Evolutionary conservation across 2,113 vertebrate genomes (phyloP).

Genomic region (Hypanus sabinus): DNA sequence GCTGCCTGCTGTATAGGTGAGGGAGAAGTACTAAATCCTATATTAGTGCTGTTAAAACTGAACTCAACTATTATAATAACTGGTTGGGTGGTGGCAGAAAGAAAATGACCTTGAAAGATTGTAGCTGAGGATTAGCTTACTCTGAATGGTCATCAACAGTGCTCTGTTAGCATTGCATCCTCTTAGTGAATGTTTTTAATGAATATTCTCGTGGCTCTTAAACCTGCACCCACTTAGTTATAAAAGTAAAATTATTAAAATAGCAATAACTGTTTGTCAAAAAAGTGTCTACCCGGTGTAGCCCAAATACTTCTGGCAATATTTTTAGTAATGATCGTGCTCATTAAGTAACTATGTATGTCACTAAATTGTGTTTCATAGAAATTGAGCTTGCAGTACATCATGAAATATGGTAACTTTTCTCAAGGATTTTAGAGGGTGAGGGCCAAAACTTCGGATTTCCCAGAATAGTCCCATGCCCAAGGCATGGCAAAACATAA

Average conservation of each 20-base stretch:
- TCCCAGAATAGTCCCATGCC: no score
- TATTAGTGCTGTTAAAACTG: background rate
- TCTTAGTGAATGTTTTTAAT: background rate
- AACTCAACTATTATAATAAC: background rate
- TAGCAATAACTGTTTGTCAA: background rate
- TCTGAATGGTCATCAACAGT: no score
- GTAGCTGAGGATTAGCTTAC: background rate
- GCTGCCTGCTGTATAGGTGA: slow-evolving; percentile 66
- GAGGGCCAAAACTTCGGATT: background rate
- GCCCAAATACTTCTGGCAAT: background rate
- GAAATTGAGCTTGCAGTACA: background rate
- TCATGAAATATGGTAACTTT: background rate
- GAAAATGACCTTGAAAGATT: background rate
- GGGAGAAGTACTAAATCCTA: slow-evolving; percentile 30
- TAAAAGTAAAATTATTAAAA: background rate
- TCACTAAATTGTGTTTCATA: background rate
- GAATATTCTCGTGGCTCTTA: background rate
- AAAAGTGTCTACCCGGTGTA: background rate
- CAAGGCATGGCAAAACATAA: no score
- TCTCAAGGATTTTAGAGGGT: background rate
- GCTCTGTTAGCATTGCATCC: background rate
- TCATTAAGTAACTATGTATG: background rate
- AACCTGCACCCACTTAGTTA: background rate
- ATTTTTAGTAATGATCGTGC: background rate
- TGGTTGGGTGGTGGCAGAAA: background rate